These are phyloP conservation scores for Meandrusa payeni DNA, from an alignment of 2,888 invertebrate species.

Conservation along the genomic window DNA sequence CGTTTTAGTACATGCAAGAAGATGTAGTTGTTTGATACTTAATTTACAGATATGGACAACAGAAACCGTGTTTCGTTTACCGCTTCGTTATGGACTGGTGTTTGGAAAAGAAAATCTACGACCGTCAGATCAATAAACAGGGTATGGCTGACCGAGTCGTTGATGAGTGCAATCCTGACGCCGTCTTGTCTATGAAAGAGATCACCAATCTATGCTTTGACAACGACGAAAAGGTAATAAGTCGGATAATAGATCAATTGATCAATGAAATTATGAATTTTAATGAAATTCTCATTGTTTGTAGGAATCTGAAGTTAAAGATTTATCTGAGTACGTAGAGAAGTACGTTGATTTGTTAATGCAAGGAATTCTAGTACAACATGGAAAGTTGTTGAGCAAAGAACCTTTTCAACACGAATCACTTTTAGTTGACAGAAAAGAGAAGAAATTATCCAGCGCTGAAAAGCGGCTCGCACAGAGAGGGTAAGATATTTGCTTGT, in stretches of 20 bases:
- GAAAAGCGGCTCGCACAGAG: slow-evolving; percentile 96
- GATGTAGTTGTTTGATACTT: too few relatives aligned
- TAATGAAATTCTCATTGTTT: too few relatives aligned
- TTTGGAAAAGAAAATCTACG: slow-evolving; percentile 98
- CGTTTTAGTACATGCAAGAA: too few relatives aligned
- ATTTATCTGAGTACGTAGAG: slow-evolving; percentile 85
- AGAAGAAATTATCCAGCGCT: slow-evolving; percentile 94
- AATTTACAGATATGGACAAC: slow-evolving; percentile 90
- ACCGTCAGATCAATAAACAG: slow-evolving; percentile 98
- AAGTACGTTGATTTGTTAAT: slow-evolving; percentile 91
- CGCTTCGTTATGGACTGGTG: slow-evolving; percentile 98
- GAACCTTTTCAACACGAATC: slow-evolving; percentile 98
- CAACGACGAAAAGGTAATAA: slow-evolving; percentile 87
- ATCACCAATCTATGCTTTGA: slow-evolving; percentile 94
- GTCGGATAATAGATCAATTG: too few relatives aligned
- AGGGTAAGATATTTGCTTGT: slow-evolving; percentile 56
- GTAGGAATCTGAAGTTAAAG: slow-evolving; percentile 87
- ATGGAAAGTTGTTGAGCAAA: slow-evolving; percentile 84
- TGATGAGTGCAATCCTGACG: slow-evolving; percentile 98
- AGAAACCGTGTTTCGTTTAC: slow-evolving; percentile 96
- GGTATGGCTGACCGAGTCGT: slow-evolving; percentile 99
- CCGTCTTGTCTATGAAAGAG: slow-evolving; percentile 93
- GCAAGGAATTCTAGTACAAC: slow-evolving; percentile 84
- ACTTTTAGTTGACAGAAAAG: slow-evolving; percentile 95
- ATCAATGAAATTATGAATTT: too few relatives aligned